Percentiles rank a stretch among this genome's conserved stretches.
Evolutionary conservation across 2,113 vertebrate species (phyloP).

Genomic region (Gallinago media): DNA sequence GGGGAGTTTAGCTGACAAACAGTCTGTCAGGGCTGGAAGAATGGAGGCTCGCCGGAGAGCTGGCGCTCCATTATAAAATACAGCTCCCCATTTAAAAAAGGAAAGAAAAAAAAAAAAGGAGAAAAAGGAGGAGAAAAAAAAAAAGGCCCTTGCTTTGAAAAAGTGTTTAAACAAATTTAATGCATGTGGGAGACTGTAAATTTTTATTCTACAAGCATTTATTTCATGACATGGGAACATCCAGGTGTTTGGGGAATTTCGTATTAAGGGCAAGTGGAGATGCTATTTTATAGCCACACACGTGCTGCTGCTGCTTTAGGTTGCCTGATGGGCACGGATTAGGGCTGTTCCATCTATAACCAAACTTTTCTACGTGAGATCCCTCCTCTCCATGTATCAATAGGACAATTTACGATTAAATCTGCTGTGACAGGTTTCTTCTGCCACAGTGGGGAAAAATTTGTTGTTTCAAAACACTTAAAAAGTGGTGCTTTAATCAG

Average conservation of each 20-base stretch:
- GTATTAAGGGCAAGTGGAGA: not conserved
- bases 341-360: not conserved
- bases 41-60: constrained; percentile 86
- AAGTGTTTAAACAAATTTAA: constrained; percentile 81
- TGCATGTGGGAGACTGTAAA: constrained; percentile 80
- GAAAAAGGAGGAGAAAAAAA: not conserved
- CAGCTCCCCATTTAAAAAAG: constrained; percentile 72
- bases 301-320: not conserved
- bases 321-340: not conserved
- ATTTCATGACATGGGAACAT: constrained; percentile 60
- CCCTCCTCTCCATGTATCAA: not conserved
- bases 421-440: not conserved
- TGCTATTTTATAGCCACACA: not conserved
- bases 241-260: constrained; percentile 69
- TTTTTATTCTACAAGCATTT: constrained; percentile 79
- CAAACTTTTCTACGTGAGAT: not conserved
- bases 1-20: constrained; percentile 93
- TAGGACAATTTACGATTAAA: not conserved
- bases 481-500: constrained; percentile 58
- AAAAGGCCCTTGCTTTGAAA: constrained; percentile 74
- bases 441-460: constrained; percentile 3
- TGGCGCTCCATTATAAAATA: constrained; percentile 83
- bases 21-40: constrained; percentile 92
- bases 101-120: fast-evolving
- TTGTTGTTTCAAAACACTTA: constrained; percentile 40